Evolutionary conservation across 37 sponge, comb jelly and placozoan genomes (phyloP).

Genomic region (Petrosia ficiformis): DNA sequence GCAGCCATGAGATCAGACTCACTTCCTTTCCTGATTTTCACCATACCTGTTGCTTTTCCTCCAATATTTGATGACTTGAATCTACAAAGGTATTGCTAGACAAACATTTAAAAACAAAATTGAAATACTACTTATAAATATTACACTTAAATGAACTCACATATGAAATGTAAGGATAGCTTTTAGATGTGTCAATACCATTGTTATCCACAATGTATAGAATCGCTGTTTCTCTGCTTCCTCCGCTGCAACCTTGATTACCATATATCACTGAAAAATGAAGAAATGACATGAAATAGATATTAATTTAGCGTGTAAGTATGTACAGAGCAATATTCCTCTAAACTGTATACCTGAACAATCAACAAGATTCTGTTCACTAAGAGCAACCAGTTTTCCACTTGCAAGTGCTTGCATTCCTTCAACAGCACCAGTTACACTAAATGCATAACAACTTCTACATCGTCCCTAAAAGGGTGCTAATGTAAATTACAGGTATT

Average conservation of each 20-base stretch:
- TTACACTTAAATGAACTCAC: conserved; percentile 6
- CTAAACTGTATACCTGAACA: conserved; percentile 20
- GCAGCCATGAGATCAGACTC: conserved; percentile 20
- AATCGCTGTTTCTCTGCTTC: conserved; percentile 25
- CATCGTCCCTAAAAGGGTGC: conserved; percentile 13
- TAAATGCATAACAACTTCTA: conserved; percentile 4
- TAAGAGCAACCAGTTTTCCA: conserved; percentile 46
- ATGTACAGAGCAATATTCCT: not conserved
- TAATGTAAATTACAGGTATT: too few relatives aligned
- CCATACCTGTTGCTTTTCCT: conserved; percentile 12
- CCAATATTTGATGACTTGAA: not conserved
- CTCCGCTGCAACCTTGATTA: conserved; percentile 67
- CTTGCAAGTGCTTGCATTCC: conserved; percentile 40
- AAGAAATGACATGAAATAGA: not conserved
- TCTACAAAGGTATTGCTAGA: conserved; percentile 14
- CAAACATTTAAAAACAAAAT: not conserved
- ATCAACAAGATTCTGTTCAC: conserved; percentile 79
- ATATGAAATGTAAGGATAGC: conserved; percentile 50
- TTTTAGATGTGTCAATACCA: conserved; percentile 40
- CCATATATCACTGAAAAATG: conserved; percentile 37
- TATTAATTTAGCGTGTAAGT: not conserved
- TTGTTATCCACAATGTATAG: conserved; percentile 41
- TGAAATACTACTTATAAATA: not conserved
- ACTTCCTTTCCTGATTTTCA: not conserved
- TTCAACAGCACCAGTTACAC: conserved; percentile 20